phyloP scores from a whole-genome alignment of 2,797 vertebrate species.

The Delichon dasypus region DNA sequence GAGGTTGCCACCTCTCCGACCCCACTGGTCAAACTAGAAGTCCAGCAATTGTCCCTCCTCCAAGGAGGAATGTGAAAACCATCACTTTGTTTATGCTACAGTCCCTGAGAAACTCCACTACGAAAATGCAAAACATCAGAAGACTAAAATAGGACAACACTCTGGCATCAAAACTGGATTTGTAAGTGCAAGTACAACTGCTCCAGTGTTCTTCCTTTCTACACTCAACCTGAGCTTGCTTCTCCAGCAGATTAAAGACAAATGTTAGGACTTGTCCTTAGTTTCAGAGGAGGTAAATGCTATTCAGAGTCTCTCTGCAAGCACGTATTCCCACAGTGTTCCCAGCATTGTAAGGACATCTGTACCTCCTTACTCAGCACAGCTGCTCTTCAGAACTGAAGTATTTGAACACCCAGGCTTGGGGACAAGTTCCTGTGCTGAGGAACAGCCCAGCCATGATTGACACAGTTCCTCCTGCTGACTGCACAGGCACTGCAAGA shows the following conservation, averaged over 20 bases:
- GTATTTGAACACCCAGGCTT: not conserved
- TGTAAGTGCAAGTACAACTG: not conserved
- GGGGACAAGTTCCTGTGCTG: not conserved
- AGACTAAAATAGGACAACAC: not conserved
- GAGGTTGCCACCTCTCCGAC: no score
- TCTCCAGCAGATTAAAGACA: not conserved
- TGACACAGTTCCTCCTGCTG: not conserved
- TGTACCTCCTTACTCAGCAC: not conserved
- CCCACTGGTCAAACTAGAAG: no score
- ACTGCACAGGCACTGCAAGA: not conserved
- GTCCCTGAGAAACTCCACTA: no score
- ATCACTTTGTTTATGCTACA: no score
- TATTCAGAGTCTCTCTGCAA: not conserved
- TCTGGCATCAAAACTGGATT: not conserved
- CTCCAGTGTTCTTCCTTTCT: not conserved
- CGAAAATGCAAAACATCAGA: no score
- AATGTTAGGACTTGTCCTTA: not conserved
- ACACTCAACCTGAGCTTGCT: not conserved
- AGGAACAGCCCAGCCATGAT: not conserved
- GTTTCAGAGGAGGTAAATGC: not conserved
- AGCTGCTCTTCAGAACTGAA: not conserved
- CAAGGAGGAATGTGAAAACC: no score
- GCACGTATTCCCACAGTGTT: not conserved
- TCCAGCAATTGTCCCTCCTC: no score
- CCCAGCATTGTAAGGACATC: not conserved